A percentile compares a stretch with the other conserved stretches of the same genome.
These are phyloP conservation scores for Colinus virginianus DNA, from an alignment of 2,113 vertebrate species.

Conservation along the genomic window DNA sequence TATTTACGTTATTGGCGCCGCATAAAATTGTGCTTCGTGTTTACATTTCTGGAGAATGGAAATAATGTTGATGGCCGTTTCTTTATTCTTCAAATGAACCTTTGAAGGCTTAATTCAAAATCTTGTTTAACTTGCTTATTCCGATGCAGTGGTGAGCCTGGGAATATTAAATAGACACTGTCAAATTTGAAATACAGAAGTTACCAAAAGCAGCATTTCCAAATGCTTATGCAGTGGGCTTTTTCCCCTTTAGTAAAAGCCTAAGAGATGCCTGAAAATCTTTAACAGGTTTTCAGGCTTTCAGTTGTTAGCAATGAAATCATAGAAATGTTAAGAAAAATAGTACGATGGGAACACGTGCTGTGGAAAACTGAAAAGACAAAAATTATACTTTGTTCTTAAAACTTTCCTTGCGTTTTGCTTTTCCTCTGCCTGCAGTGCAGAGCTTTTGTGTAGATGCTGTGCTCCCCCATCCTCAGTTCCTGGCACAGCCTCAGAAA, in stretches of 20 bases:
- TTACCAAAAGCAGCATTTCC: neutral
- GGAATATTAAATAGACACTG: neutral
- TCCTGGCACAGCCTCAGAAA: neutral
- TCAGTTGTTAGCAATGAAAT: neutral
- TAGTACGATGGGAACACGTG: neutral
- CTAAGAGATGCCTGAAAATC: neutral
- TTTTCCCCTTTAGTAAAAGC: neutral
- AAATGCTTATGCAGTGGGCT: neutral
- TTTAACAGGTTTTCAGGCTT: neutral
- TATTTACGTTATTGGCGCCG: neutral
- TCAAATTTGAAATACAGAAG: neutral
- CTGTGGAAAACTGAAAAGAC: neutral
- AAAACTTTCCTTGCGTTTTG: neutral
- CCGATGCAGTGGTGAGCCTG: neutral
- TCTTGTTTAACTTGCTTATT: neutral
- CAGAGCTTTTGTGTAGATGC: neutral
- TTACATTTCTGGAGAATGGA: neutral
- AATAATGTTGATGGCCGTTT: neutral
- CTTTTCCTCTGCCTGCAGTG: neutral
- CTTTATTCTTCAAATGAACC: neutral
- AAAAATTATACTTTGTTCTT: neutral
- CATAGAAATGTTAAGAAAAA: neutral
- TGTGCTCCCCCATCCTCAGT: accelerated
- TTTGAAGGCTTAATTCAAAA: neutral
- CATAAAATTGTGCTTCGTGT: neutral